Conservation (phyloP, 2,888 invertebrate species). For the Trichogramma dendrolimi region DNA sequence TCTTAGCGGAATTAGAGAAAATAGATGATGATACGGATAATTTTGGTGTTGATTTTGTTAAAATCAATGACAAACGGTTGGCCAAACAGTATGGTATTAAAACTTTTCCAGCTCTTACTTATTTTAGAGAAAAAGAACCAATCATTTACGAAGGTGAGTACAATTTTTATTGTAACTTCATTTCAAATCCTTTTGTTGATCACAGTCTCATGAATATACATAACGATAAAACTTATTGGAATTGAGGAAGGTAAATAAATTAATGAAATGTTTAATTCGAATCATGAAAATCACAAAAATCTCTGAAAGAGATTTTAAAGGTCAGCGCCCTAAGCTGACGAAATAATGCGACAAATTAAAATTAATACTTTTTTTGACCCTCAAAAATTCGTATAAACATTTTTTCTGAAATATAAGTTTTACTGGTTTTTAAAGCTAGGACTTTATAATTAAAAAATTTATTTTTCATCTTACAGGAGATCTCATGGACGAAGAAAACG, state of each 20-base stretch:
- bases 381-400: neutral
- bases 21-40: conserved; percentile 93
- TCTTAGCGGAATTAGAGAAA: conserved; percentile 85
- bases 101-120: conserved; percentile 92
- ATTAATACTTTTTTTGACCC: neutral
- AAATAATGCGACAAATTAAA: neutral
- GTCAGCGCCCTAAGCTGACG: too few species aligned
- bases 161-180: neutral
- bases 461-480: conserved; percentile 63
- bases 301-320: too few species aligned
- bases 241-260: neutral
- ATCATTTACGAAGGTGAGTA: conserved; percentile 86
- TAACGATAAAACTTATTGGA: neutral
- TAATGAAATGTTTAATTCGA: neutral
- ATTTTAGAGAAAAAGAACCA: conserved; percentile 93
- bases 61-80: conserved; percentile 92
- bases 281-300: neutral
- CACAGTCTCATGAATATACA: neutral
- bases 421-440: neutral
- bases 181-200: neutral
- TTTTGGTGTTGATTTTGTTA: conserved; percentile 91
- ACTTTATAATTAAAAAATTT: neutral
- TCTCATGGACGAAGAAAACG: conserved; percentile 91
- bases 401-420: neutral
- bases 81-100: conserved; percentile 95